phyloP scores from a whole-genome alignment of 2,113 vertebrate species.

The Tursiops truncatus region DNA sequence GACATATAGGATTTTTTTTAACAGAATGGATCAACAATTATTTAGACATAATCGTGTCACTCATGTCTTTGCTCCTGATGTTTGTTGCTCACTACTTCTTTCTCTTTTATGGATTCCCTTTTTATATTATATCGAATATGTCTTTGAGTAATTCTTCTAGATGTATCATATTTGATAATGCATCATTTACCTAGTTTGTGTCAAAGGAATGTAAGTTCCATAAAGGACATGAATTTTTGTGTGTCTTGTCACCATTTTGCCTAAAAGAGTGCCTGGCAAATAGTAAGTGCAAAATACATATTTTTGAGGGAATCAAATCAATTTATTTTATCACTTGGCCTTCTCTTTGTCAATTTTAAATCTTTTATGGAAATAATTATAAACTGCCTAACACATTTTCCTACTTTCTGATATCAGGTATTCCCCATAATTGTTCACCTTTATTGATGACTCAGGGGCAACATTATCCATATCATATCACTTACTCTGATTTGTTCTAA shows the following conservation, averaged over 20 bases:
- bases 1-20: neutral
- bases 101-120: neutral
- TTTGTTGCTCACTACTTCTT: neutral
- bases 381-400: neutral
- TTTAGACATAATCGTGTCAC: neutral
- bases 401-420: neutral
- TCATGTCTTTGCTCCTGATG: neutral
- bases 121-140: neutral
- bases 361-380: constrained; percentile 19
- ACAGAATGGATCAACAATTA: neutral
- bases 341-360: neutral
- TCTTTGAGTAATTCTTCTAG: neutral
- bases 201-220: neutral
- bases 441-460: neutral
- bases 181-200: neutral
- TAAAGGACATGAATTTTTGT: neutral
- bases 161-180: neutral
- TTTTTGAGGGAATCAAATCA: neutral
- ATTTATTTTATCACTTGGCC: neutral
- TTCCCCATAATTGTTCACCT: neutral
- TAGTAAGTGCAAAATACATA: neutral
- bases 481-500: neutral
- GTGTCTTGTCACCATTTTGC: neutral
- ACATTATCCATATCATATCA: neutral
- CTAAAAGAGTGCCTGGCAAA: neutral